Base-by-base conservation (phyloP, 2,113 vertebrate genomes). In the Circaetus cinerascens region DNA sequence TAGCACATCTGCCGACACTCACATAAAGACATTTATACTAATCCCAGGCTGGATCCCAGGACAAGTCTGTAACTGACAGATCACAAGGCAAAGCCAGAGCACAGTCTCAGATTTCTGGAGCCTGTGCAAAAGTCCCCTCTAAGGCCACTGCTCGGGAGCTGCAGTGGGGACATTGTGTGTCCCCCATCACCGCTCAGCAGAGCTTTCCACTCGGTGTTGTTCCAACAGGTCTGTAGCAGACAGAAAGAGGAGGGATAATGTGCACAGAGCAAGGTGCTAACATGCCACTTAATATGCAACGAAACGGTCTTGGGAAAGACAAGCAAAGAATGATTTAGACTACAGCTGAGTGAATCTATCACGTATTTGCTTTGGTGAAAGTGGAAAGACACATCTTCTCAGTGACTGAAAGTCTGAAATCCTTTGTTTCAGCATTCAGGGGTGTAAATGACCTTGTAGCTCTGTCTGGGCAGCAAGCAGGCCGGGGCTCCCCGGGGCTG, bases 101-200 rank as follows among this genome's bases (percentile, higher is more conserved):
- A 18, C 11, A 20, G 45, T 32, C n/a, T 89, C 43, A n/a, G 40
- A 27, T n/a, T 86, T 64, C 40, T 45, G 63, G 59, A 90, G 13
- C 13, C 38, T n/a, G 7, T 75, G 50, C 26, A 46, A 38, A 79
- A 56, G 20, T 26, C 12, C 11, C 22, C 36, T 11, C 26, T 27
- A 67, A 21, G 15, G 38, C 32, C 0, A 1, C 11, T 0, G 1
- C 36, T 26, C 0, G 0, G 5, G 32, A 51, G 29, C 45, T 50
- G 40, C 10, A 46, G 20, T 0, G 2, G 45, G 30, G 20, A 66
- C 15, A 4, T 1, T 25, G 8, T 15, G 25, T 32, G 13, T 26
- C 29, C 25, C 23, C 2, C 34, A n/a, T 63, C 1, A 1, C 38
- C 0, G 1, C 21, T 30, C 36, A 81, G 62, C 36, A 46, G 36